A percentile compares a stretch with the other conserved stretches of the same genome.
Conservation (phyloP, 2,797 vertebrate species). For the Cephalopachus bancanus region DNA sequence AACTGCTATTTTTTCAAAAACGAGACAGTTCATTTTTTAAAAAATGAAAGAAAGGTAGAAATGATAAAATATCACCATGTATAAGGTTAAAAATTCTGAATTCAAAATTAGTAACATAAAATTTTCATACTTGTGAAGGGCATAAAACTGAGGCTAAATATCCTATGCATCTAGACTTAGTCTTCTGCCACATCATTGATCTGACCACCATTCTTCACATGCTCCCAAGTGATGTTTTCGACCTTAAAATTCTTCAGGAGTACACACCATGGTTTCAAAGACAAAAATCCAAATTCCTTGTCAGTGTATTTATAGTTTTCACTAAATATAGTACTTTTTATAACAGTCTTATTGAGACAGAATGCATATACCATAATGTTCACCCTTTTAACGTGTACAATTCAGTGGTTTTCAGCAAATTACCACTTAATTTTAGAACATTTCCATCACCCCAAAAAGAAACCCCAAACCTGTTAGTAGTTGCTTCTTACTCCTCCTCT, state of each 20-base stretch:
- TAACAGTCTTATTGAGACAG: neutral
- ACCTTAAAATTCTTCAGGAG: neutral
- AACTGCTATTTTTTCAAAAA: neutral
- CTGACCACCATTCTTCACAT: neutral
- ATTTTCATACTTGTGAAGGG: neutral
- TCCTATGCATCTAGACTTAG: neutral
- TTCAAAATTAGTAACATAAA: neutral
- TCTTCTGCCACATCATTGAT: neutral
- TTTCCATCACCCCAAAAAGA: neutral
- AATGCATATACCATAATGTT: neutral
- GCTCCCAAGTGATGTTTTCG: neutral
- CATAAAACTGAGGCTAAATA: conserved; percentile 18
- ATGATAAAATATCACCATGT: neutral
- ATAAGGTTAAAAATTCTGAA: neutral
- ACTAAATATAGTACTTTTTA: conserved; percentile 15
- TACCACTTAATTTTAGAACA: neutral
- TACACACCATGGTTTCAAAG: neutral
- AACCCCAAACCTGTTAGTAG: neutral
- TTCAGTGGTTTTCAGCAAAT: neutral
- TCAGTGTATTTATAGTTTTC: conserved; percentile 22
- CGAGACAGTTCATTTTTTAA: neutral
- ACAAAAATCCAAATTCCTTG: conserved; percentile 6
- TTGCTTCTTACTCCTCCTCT: neutral
- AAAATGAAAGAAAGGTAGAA: conserved; percentile 42
- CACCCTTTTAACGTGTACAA: neutral